Conservation (phyloP, 2,113 vertebrate genomes). For the Hydropotes inermis region DNA sequence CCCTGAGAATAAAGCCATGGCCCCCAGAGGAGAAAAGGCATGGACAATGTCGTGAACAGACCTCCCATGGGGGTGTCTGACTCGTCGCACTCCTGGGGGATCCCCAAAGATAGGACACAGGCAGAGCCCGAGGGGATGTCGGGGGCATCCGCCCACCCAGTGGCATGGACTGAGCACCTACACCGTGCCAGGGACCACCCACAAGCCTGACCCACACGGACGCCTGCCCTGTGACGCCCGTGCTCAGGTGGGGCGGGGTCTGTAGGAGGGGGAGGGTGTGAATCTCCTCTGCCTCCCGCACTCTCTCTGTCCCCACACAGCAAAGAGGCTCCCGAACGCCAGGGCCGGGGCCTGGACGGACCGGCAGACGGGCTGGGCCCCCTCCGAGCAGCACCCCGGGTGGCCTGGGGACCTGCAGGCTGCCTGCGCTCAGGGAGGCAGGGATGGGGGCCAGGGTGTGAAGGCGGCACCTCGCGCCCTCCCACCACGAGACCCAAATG, state of each 20-base stretch:
- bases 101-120: not conserved
- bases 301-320: not conserved
- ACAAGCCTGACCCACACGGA: not conserved
- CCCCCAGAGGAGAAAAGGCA: not conserved
- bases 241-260: not conserved
- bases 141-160: not conserved
- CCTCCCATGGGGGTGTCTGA: not conserved
- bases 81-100: not conserved
- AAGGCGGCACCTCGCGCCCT: not conserved
- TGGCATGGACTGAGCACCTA: not conserved
- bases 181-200: not conserved
- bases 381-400: not conserved
- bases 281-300: not conserved
- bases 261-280: not conserved
- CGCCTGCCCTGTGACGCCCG: too few relatives aligned
- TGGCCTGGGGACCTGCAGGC: not conserved
- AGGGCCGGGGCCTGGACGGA: accelerated
- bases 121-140: too few relatives aligned
- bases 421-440: not conserved
- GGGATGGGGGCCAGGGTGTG: not conserved
- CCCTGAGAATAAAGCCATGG: not conserved
- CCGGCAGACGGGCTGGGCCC: accelerated
- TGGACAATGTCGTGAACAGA: not conserved
- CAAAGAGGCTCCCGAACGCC: accelerated
- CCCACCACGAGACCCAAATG: not conserved